These are phyloP conservation scores for Eutolmus rufibarbis DNA, from an alignment of 2,888 invertebrate genomes.

Conservation along the genomic window DNA sequence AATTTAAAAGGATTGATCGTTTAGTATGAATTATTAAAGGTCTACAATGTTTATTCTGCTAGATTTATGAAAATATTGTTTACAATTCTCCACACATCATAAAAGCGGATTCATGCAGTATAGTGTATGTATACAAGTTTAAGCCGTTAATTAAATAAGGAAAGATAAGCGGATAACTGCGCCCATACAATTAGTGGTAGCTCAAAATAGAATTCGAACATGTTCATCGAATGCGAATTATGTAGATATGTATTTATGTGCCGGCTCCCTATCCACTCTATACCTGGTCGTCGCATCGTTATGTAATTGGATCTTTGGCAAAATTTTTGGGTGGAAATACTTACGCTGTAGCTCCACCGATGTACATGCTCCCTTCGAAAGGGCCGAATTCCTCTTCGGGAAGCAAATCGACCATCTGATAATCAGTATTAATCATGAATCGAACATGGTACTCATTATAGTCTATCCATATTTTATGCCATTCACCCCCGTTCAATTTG, in stretches of 20 bases:
- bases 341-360: conserved; percentile 91
- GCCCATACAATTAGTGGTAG: background rate
- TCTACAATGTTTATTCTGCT: background rate
- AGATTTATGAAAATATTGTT: background rate
- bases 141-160: background rate
- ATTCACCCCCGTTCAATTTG: conserved; percentile 88
- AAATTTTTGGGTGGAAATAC: conserved; percentile 56
- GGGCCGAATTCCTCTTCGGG: conserved; percentile 90
- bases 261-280: background rate
- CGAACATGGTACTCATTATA: conserved; percentile 92
- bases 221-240: background rate
- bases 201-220: background rate
- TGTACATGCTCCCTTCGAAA: conserved; percentile 92
- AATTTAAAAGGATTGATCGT: background rate
- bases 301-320: background rate
- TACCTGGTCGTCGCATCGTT: background rate
- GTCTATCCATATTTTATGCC: conserved; percentile 97
- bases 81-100: background rate
- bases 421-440: conserved; percentile 91
- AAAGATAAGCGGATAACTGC: background rate
- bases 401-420: conserved; percentile 84
- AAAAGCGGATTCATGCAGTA: background rate
- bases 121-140: background rate
- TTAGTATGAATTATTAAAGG: background rate
- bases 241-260: background rate